Evolutionary conservation across 2,113 vertebrate genomes (phyloP), one percentile per base, ranked within the genome.

Genomic region (Atherinomorus stipes): DNA sequence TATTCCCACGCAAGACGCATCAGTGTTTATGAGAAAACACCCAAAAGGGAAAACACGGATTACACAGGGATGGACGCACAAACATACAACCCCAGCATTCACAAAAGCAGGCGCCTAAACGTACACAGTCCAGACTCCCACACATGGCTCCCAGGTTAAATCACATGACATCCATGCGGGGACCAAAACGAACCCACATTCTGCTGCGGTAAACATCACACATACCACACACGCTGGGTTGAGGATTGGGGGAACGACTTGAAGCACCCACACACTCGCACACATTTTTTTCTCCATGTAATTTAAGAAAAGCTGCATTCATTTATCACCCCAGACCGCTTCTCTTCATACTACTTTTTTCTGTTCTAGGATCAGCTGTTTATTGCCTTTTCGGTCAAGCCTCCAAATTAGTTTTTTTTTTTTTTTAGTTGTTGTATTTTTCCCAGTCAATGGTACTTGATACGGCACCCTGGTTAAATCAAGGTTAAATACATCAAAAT

Each of bases 121-220:
- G 66, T 51, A 77, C 70, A 60, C 18, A 28, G 69, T 59, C 64
- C 61, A 76, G 64, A 76, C 85, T 60, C 65, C 79, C 67, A 84
- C 78, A 78, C 76, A 60, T 50, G 45, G 34, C 67, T 61, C 69
- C 50, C 34, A 60, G 64, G 64, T 78, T 84, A 71, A 72, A 53
- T 83, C 68, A 79, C 64, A 72, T 67, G 70, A 81, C 71, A 74
- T 76, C 74, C 71, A 86, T 74, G 56, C 72, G 62, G 74, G 58
- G 47, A 83, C 69, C 68, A 74, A 85, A 73, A 81, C 28, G 34
- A 68, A 65, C 72, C 70, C 70, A 78, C 76, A 77, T 7, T 16
- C 58, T 31, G 25, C 79, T 63, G 51, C 64, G 75, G 76, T 83
- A 81, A 85, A 83, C 81, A 88, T 57, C 64, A 64, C 16, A 83